Evolutionary conservation across 2,888 invertebrate species (phyloP), one percentile per base, ranked within the genome.

Genomic region (Drosophila mettleri): DNA sequence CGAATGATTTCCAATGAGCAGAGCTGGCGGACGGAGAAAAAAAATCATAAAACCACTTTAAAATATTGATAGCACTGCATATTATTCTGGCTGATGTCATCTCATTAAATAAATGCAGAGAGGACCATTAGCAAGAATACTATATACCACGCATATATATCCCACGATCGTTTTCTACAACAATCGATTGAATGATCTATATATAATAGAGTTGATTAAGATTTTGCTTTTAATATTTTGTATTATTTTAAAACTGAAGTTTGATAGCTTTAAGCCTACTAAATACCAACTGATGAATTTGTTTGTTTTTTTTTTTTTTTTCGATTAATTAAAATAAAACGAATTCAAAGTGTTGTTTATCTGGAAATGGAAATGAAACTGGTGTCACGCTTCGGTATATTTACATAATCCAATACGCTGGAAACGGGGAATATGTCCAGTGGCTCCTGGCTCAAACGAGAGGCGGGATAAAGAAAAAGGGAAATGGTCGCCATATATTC

Each of bases 401-500:
- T 63, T 81, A 39, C 69, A 74, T 74, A 69, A 41, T 51, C 46
- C 36, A 36, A 52, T 49, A 1, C 34, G 20, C 12, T 38, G 36
- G 20, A 33, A 61, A 33, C 16, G 24, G 36, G 58, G 18, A 58
- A 67, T 45, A 38, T 22, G 27, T 48, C n/a, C 4, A 27, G 24
- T n/a, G 22, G 24, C 9, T n/a, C 14, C 18, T 22, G 36, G 27
- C 22, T 29, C 3, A 39, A 58, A 48, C 38, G 18, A 49, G 24
- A n/a, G 20, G 20, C 33, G n/a, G 34, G 10, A 71, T 54, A 68
- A 69, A 61, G 39, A 53, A 57, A 52, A 52, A 58, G 29, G 52
- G 41, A 59, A 64, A 58, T 60, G 62, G 48, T 59, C 24, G 57
- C 69, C 80, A 87, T 85, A 77, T 71, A 80, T 88, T 57, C 69